Conservation (phyloP, 2,113 vertebrate genomes). For the Epinephelus lanceolatus region DNA sequence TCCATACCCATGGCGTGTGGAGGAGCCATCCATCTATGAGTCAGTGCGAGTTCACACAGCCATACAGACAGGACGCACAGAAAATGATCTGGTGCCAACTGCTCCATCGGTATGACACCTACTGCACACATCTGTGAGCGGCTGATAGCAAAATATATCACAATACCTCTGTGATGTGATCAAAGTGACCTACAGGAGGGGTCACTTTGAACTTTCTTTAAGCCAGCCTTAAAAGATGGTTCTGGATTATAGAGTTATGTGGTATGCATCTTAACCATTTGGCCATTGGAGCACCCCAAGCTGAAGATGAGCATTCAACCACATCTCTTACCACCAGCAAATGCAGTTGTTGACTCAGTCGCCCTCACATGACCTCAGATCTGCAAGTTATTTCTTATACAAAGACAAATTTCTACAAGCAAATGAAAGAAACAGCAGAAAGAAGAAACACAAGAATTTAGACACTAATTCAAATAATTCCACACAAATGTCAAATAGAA, state of each 20-base stretch:
- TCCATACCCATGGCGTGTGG: constrained; percentile 92
- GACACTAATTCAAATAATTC: no score
- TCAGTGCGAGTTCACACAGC: constrained; percentile 97
- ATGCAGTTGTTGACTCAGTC: not conserved
- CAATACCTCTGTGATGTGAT: not conserved
- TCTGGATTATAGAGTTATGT: constrained; percentile 1
- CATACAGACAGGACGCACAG: constrained; percentile 91
- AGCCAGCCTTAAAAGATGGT: not conserved
- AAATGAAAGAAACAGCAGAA: no score
- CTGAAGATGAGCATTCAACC: not conserved
- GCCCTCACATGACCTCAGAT: no score
- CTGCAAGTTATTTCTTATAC: no score
- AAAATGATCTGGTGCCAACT: constrained; percentile 89
- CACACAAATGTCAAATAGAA: no score
- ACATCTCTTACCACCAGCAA: not conserved
- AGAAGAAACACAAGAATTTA: no score
- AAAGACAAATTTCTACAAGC: no score
- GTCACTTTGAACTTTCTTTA: not conserved
- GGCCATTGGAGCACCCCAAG: no score
- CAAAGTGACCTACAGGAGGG: not conserved
- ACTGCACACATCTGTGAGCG: not conserved
- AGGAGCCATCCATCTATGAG: constrained; percentile 97
- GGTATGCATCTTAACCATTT: no score
- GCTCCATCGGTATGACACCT: constrained; percentile 90
- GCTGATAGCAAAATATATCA: not conserved